phyloP scores from a whole-genome alignment of 2,113 vertebrate genomes.

The Gasterosteus aculeatus region DNA sequence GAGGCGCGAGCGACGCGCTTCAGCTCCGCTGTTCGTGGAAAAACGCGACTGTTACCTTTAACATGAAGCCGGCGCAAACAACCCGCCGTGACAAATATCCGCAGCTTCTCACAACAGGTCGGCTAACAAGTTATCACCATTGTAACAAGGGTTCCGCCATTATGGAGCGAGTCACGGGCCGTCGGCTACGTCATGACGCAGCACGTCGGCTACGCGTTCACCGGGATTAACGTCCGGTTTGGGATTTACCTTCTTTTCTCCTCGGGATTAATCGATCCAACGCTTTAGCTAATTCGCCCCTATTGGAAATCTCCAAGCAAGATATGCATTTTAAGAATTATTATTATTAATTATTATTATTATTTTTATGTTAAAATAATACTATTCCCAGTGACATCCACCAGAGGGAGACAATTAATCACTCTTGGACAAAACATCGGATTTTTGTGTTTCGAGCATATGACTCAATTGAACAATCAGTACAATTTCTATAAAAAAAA shows the following conservation, averaged over 20 bases:
- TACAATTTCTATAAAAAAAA: not conserved
- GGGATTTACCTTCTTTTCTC: not conserved
- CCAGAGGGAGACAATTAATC: conserved; percentile 72
- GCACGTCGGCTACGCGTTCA: not conserved
- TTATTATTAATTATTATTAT: not conserved
- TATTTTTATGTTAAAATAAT: not conserved
- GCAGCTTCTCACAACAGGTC: conserved; percentile 25
- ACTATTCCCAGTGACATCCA: conserved; percentile 15
- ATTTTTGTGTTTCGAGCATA: conserved; percentile 3
- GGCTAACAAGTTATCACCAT: conserved; percentile 61
- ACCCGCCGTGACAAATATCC: not conserved
- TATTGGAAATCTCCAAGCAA: not conserved
- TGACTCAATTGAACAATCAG: not conserved
- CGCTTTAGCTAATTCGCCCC: too few species aligned
- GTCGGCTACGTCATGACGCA: conserved; percentile 34
- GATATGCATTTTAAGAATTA: not conserved
- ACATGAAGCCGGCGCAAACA: conserved; percentile 59
- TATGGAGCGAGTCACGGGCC: conserved; percentile 33
- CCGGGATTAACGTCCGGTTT: not conserved
- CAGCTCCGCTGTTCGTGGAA: rapidly evolving
- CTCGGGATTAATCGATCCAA: not conserved
- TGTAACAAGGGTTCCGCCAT: conserved; percentile 72
- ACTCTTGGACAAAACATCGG: not conserved
- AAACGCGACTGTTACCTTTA: conserved; percentile 62
- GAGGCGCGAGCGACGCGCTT: not conserved